A percentile compares a stretch with the other conserved stretches of the same genome.
Evolutionary conservation across 2,888 invertebrate genomes (phyloP).

Genomic region (Nycteola revayana): DNA sequence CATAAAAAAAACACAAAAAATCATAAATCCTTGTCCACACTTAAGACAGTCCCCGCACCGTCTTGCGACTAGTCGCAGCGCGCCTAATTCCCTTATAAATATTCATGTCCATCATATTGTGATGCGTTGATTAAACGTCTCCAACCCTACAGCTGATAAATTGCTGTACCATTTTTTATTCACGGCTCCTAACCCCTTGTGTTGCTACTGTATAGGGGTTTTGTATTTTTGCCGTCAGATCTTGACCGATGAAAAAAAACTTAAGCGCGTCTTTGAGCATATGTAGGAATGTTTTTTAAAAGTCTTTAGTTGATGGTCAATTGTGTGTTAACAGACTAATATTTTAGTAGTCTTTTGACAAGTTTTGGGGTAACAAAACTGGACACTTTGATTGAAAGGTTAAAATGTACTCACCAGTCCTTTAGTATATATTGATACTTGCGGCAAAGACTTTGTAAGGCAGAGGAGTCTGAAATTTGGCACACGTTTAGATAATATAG

Average conservation of each 20-base stretch:
- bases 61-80: constrained; percentile 50
- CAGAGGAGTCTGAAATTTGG: no score
- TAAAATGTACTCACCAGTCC: no score
- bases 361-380: no score
- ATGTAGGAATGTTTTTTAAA: no score
- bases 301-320: no score
- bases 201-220: not conserved
- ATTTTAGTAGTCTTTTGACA: no score
- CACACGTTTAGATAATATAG: no score
- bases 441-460: no score
- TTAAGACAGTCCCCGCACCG: constrained; percentile 53
- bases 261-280: not conserved
- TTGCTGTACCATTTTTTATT: constrained; percentile 30
- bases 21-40: not conserved
- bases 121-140: constrained; percentile 79
- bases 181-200: not conserved
- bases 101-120: constrained; percentile 72
- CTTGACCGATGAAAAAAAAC: not conserved
- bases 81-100: constrained; percentile 71
- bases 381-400: no score
- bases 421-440: no score
- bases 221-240: not conserved
- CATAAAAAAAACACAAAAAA: not conserved
- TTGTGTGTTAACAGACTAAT: no score
- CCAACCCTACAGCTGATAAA: constrained; percentile 62